Percentiles rank a stretch among this genome's conserved stretches.
phyloP scores from a whole-genome alignment of 2,113 vertebrate species.

The Trogon melanurus region DNA sequence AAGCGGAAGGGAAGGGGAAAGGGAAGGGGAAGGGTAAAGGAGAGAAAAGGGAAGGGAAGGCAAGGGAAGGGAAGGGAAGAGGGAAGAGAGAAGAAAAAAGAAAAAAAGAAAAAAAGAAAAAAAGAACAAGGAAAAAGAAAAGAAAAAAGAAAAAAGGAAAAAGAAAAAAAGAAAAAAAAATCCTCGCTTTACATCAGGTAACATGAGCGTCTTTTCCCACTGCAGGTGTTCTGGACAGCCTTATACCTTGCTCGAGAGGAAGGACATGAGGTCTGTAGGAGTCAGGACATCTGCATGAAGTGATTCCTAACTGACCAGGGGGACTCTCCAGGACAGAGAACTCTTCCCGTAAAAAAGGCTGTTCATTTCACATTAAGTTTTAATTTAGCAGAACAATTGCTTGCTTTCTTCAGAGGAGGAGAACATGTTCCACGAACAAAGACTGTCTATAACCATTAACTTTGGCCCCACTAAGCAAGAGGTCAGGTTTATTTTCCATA shows the following conservation, averaged over 20 bases:
- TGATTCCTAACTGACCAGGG: background rate
- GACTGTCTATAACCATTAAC: slow-evolving; percentile 58
- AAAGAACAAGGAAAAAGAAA: background rate
- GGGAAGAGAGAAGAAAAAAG: no score
- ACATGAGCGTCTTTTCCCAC: background rate
- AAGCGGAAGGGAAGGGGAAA: no score
- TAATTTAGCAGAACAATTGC: slow-evolving; percentile 50
- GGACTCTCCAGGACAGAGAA: background rate
- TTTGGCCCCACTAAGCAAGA: slow-evolving; percentile 33
- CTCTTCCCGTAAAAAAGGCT: background rate
- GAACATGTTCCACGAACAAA: slow-evolving; percentile 40
- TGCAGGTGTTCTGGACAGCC: background rate
- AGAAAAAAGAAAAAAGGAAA: background rate
- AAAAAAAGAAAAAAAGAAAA: no score
- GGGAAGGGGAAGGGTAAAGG: no score
- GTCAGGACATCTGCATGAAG: background rate
- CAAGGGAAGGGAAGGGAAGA: no score
- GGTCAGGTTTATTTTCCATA: slow-evolving; percentile 49
- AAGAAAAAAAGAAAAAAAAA: background rate
- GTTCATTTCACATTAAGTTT: slow-evolving; percentile 33
- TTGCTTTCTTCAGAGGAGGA: slow-evolving; percentile 27
- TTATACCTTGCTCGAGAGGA: background rate
- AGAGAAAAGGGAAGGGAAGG: no score
- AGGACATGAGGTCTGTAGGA: background rate
- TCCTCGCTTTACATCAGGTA: background rate